Evolutionary conservation across 2,888 invertebrate species (phyloP), one percentile per base, ranked within the genome.

Genomic region (Halictus ligatus): DNA sequence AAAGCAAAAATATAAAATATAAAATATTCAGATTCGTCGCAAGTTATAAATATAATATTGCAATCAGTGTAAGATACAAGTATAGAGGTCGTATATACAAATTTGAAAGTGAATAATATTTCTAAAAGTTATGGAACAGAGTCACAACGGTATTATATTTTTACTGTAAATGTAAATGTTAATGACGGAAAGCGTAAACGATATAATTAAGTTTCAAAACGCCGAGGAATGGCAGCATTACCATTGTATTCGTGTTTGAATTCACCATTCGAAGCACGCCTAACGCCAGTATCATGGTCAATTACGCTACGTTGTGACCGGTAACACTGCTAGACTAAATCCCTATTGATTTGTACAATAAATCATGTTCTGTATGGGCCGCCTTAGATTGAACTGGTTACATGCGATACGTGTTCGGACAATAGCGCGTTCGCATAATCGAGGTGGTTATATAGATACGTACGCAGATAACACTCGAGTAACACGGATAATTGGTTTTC

Each of bases 221-320:
- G 1, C 6, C 0, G 25, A 25, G n/a, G 29, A 60, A 29, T 25
- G 60, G 12, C 60, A 29, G 60, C 6, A 15, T 60, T 6, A 0
- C 13, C 15, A 60, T 60, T 60, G 6, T 60, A 15, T 60, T 13
- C 60, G 7, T 60, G 60, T 25, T 29, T 15, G 60, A 60, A 60
- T 60, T 60, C 60, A 15, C 29, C 29, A 60, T 25, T 60, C 60
- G 60, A 25, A 60, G 60, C 60, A 60, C 60, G 13, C 29, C 60
- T 60, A 25, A 60, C 25, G 15, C 60, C 60, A 60, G 25, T 25
- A 60, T 60, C 25, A 15, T 29, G 60, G 25, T 60, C 60, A 25
- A 60, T 60, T 60, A 60, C 29, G 60, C 60, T 13, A 15, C 60
- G 60, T 60, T 60, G 60, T 60, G 54, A 54, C 54, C 54, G 54